A percentile compares a stretch with the other conserved stretches of the same genome.
Evolutionary conservation across 2,797 vertebrate genomes (phyloP).

Genomic region (Bryconaethiops microstoma): DNA sequence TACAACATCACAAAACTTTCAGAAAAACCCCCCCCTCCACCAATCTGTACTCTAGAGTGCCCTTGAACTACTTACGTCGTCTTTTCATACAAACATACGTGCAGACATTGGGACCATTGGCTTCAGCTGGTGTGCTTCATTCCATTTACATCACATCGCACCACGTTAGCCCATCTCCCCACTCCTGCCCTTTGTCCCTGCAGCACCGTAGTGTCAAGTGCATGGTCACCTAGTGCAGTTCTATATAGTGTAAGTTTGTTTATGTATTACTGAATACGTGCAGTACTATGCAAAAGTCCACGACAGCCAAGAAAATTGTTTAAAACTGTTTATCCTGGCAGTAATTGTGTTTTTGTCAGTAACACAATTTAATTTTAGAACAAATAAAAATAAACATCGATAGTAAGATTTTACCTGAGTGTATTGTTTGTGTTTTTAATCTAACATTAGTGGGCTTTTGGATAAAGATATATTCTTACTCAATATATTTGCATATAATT

Average conservation of each 20-base stretch:
- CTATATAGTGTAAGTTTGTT: background rate
- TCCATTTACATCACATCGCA: constrained; percentile 36
- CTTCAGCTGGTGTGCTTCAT: background rate
- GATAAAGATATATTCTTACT: too few species aligned
- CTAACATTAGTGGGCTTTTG: too few species aligned
- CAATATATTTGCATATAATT: too few species aligned
- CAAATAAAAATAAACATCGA: too few species aligned
- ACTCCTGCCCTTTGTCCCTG: constrained; percentile 38
- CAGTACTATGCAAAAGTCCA: too few species aligned
- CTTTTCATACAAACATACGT: constrained; percentile 25
- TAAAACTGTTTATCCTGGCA: too few species aligned
- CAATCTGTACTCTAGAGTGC: background rate
- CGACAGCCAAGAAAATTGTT: too few species aligned
- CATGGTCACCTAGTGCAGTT: constrained; percentile 35
- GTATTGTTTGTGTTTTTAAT: too few species aligned
- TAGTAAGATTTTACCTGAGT: too few species aligned
- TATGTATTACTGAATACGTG: background rate
- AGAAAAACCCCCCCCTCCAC: background rate
- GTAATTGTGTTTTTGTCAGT: too few species aligned
- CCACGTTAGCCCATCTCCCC: constrained; percentile 7
- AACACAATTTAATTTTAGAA: too few species aligned
- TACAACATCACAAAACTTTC: constrained; percentile 3
- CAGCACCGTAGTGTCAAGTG: constrained; percentile 35
- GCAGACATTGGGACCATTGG: background rate
- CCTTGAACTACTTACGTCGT: background rate